Evolutionary conservation across 2,888 invertebrate genomes (phyloP), one percentile per base, ranked within the genome.

Genomic region (Eilema caniola): DNA sequence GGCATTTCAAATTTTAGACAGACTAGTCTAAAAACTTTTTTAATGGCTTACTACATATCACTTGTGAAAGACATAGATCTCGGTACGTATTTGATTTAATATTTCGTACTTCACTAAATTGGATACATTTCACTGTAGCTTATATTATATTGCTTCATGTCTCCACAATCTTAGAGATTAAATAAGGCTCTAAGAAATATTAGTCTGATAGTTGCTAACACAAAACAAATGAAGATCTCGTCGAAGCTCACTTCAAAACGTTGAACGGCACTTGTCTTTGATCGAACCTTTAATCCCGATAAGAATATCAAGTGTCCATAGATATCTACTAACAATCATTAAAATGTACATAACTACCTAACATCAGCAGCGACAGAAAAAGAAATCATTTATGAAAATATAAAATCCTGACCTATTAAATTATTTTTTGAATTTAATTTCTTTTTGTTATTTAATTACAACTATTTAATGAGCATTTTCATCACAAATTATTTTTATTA

Each of bases 301-400:
- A 63, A 63, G 59, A 63, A 59, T 63, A 71, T 63, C 62, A 57
- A 62, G 62, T 63, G 31, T 71, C 63, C 33, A 63, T 66, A 37
- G 20, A 61, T 62, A 25, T 66, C 61, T 53, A 28, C n/a, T n/a
- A 67, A 63, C 62, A 47, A 59, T 67, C 59, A 67, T 67, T 67
- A 63, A 28, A 66, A 57, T 69, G 53, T 56, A 47, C 16, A 28
- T 53, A 53, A 2, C 60, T 25, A 28, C 60, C 28, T 25, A 20
- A 33, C 20, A 16, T 65, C 57, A 65, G 31, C 47, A 31, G 12
- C 53, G 41, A 62, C 41, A 37, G 62, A 41, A 37, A 20, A 14
- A 37, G 41, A 62, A 62, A 20, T 23, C 3, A 7, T 10, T 53
- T 53, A n/a, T 20, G 20, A 47, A 47, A 47, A 3, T 7, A 14